Conservation (phyloP, 1,140 invertebrate species). For the Reticulitermes speratus region DNA sequence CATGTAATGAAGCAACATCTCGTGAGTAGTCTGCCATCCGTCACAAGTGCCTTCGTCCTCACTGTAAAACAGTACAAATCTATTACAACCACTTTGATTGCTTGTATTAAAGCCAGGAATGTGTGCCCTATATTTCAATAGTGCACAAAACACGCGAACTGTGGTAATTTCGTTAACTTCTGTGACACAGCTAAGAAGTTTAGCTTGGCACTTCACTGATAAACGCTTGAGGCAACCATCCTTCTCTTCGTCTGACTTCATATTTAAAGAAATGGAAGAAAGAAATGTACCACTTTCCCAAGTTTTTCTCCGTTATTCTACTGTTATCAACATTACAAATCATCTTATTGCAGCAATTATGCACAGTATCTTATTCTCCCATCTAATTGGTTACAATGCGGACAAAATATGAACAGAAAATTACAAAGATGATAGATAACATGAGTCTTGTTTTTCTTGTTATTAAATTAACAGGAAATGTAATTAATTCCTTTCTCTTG, state of each 20-base stretch:
- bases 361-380: not conserved
- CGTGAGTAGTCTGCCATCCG: no score
- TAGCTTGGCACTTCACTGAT: no score
- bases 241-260: not conserved
- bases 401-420: not conserved
- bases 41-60: no score
- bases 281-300: not conserved
- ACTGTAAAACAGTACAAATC: no score
- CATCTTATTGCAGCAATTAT: not conserved
- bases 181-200: no score
- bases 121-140: no score
- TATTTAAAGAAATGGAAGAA: not conserved
- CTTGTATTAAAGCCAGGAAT: no score
- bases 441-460: not conserved
- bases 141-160: no score
- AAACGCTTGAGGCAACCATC: not conserved
- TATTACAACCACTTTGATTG: no score
- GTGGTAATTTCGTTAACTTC: no score
- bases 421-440: not conserved
- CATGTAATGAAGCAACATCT: no score
- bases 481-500: conserved; percentile 3
- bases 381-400: not conserved
- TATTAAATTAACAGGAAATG: not conserved
- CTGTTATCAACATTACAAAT: not conserved
- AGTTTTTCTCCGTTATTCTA: not conserved